Evolutionary conservation across 2,113 vertebrate species (phyloP).

Genomic region (Tautogolabrus adspersus): DNA sequence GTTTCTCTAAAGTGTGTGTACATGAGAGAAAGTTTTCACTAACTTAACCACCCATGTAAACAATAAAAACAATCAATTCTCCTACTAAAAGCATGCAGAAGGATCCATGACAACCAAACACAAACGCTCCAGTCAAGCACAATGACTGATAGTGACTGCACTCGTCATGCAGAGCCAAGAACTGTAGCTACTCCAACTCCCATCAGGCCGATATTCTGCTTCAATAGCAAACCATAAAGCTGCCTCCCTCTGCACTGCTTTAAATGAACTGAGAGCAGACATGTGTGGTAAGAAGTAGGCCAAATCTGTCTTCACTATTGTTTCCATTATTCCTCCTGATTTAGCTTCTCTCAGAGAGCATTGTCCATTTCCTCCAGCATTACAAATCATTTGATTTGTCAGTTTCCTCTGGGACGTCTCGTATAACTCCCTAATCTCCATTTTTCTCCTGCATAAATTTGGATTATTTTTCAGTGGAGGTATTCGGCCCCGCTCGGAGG

Average conservation of each 20-base stretch:
- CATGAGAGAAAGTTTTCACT: conserved; percentile 34
- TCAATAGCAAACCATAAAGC: conserved; percentile 71
- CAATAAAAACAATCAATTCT: conserved; percentile 56
- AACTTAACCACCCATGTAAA: conserved; percentile 58
- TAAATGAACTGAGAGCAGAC: conserved; percentile 53
- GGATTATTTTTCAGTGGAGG: conserved; percentile 54
- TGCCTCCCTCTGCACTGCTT: conserved; percentile 51
- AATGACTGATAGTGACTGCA: conserved; percentile 56
- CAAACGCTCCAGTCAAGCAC: conserved; percentile 48
- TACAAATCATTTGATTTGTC: conserved; percentile 71
- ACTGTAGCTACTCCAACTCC: conserved; percentile 60
- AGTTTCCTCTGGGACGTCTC: conserved; percentile 63
- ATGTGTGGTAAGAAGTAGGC: conserved; percentile 53
- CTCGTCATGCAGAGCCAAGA: conserved; percentile 53
- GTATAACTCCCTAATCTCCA: conserved; percentile 69
- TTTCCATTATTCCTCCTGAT: conserved; percentile 53
- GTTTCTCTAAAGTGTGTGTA: conserved; percentile 43
- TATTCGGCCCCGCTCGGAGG: conserved; percentile 43
- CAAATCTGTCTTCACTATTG: conserved; percentile 61
- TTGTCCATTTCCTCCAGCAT: conserved; percentile 50
- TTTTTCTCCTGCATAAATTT: conserved; percentile 50
- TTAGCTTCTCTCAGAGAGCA: conserved; percentile 49
- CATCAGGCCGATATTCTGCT: conserved; percentile 62
- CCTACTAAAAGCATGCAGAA: conserved; percentile 51
- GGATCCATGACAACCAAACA: conserved; percentile 73